These are phyloP conservation scores for Lasaia peninsularis DNA, from an alignment of 1,140 invertebrate genomes.

Conservation along the genomic window DNA sequence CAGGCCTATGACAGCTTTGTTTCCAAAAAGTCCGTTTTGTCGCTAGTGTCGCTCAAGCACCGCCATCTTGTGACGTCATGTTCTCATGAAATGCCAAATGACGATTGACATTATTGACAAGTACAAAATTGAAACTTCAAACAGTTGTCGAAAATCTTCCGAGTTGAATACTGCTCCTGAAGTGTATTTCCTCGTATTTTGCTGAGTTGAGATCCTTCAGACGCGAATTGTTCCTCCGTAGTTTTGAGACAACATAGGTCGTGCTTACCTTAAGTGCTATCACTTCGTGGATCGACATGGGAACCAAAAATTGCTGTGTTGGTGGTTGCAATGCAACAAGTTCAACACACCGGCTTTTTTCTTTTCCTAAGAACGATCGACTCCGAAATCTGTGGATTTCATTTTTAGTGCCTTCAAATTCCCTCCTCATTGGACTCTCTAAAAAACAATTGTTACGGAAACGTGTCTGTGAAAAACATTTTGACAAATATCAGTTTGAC, in stretches of 20 bases:
- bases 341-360: background rate
- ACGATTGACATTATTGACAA: too few relatives aligned
- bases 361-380: background rate
- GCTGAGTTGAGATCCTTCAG: constrained; percentile 1
- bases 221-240: background rate
- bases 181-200: background rate
- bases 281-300: background rate
- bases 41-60: too few relatives aligned
- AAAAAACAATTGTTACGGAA: background rate
- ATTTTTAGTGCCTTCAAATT: background rate
- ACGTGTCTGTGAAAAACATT: background rate
- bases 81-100: too few relatives aligned
- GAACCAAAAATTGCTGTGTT: background rate
- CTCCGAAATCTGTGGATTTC: background rate
- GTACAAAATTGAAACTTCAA: background rate
- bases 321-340: background rate
- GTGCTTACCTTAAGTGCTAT: background rate
- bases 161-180: background rate
- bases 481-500: too few relatives aligned
- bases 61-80: too few relatives aligned
- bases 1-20: too few relatives aligned
- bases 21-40: too few relatives aligned
- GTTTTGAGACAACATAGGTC: background rate
- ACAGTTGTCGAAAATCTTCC: background rate
- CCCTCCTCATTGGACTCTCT: background rate